Evolutionary conservation across 1,140 invertebrate species (phyloP), one percentile per base, ranked within the genome.

Genomic region (Conus ventricosus): DNA sequence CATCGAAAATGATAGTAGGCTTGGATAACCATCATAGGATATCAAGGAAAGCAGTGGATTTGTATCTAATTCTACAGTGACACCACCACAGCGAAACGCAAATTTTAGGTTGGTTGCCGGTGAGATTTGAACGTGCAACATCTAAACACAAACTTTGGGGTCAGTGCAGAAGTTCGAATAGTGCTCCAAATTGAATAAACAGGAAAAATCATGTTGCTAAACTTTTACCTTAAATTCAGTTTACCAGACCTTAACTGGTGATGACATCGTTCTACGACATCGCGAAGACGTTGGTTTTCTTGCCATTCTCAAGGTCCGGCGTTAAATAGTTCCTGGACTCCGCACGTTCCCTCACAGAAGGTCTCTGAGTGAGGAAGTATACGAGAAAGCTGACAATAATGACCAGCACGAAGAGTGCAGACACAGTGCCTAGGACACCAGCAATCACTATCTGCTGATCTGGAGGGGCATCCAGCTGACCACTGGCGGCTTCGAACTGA

Each of bases 371-470:
- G 39, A 57, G 6, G 54, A 78, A 78, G 11, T 71, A 27, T 17
- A 85, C 54, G 27, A 85, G 39, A 4, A 85, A 17, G n/a, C 71
- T 76, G 51, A 39, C 71, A 23, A 88, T 11, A 53, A 88, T 39
- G 60, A 88, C 88, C 11, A 90, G n/a, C 4, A 88, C 60, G 5
- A 90, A 75, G 0, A 90, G 27, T 7, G n/a, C 90, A 20, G 87
- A 71, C 67, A 84, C 20, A 11, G 78, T 53, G 6, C 90, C 90
- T 17, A 89, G 78, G 4, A 90, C 39, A 3, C 53, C 76, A 7
- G 90, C 88, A 17, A 90, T 90, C 5, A 89, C 63, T 4, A 89
- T 10, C 76, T 76, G 88, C 80, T 90, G 88, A 15, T 60, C 17
- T 13, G 76, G 17, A 2, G 87, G 87, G 1, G 84, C 84, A 1